Evolutionary conservation across 1,140 invertebrate genomes (phyloP), one percentile per base, ranked within the genome.

Genomic region (Macrocentrus cingulum): DNA sequence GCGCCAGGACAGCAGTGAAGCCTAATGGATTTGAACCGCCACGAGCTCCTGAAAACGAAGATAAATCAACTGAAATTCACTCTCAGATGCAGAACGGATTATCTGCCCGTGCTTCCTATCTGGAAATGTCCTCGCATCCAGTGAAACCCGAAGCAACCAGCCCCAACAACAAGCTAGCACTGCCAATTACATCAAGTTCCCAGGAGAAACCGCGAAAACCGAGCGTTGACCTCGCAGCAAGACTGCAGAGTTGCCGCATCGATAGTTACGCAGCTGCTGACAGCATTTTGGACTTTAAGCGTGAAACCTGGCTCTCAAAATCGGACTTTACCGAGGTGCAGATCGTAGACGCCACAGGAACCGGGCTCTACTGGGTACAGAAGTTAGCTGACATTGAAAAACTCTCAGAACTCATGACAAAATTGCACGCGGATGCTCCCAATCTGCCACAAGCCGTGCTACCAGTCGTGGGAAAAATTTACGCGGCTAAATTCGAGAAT

Each of bases 381-480:
- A 41, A 52, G 19, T 41, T 22, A 2, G 5, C 2, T 0, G 50
- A 41, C 5, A 2, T 52, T 1, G 1, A 11, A 7, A 52, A 41
- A 18, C 15, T 41, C 1, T 3, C 9, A 1, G 34, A 52, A 15
- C 5, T 52, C 13, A 41, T 52, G 50, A 11, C 6, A 6, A 23
- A 59, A 8, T 36, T 48, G 2, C 64, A 66, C 37, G 0, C 20
- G 1, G 34, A 57, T 1, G 62, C 44, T 7, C 0, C 42, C 1
- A 39, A 51, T 0, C 53, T 52, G 3, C 29, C 9, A 4, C 45
- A 54, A 19, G 23, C 62, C 0, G 41, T 7, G 0, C 7, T 54
- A 7, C 65, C 69, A 8, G n/a, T 64, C 1, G 1, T 68, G 3
- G 67, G 63, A 1, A 18, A 65, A 13, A 50, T 67, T 2, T 76